Conservation (phyloP, 2,113 vertebrate species). For the Passerina amoena region DNA sequence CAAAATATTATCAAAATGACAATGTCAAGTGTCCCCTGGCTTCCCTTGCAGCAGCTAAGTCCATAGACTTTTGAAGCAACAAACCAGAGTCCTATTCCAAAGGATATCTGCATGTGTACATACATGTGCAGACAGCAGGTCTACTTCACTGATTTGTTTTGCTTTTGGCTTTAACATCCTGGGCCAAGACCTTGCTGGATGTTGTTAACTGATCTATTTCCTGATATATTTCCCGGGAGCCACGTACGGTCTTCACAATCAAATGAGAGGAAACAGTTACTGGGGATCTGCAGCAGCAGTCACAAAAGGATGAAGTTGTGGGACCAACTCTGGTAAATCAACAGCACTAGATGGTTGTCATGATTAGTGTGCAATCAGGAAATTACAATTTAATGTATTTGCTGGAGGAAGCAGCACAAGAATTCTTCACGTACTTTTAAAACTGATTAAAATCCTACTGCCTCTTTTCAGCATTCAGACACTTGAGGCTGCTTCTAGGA, state of each 20-base stretch:
- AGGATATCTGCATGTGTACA: accelerated
- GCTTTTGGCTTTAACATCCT: neutral
- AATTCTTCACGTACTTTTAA: slow-evolving; percentile 49
- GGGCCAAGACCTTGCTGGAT: neutral
- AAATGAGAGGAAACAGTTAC: slow-evolving; percentile 45
- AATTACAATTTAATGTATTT: slow-evolving; percentile 64
- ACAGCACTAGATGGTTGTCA: slow-evolving; percentile 1
- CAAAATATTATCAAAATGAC: neutral
- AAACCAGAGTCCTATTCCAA: neutral
- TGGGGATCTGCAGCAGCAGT: slow-evolving; percentile 24
- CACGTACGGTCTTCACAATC: neutral
- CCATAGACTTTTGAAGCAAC: neutral
- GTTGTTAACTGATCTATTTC: neutral
- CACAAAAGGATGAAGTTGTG: slow-evolving; percentile 26
- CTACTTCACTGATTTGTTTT: neutral
- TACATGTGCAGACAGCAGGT: neutral
- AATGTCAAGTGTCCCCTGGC: neutral
- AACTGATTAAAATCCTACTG: slow-evolving; percentile 40
- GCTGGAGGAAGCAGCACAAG: slow-evolving; percentile 57
- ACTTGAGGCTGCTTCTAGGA: neutral
- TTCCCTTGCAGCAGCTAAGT: neutral
- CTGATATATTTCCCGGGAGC: neutral
- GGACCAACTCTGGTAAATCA: slow-evolving; percentile 47
- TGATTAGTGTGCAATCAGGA: slow-evolving; percentile 58
- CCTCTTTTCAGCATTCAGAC: slow-evolving; percentile 43